Evolutionary conservation across 1,140 invertebrate species (phyloP).

Genomic region (Lasioglossum baleicum): DNA sequence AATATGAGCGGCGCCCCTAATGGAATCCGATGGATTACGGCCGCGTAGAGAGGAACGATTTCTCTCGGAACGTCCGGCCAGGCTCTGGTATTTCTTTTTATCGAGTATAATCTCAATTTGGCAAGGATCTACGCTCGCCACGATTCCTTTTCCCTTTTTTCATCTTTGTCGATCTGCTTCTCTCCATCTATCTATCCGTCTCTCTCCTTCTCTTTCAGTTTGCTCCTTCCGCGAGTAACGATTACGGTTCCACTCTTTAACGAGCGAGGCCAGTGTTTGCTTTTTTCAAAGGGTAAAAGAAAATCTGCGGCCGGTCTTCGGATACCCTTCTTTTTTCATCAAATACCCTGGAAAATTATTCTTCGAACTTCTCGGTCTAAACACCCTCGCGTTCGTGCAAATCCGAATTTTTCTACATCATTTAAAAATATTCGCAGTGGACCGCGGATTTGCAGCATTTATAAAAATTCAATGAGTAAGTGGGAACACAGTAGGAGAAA

Average conservation of each 20-base stretch:
- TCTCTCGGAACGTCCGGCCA: slow-evolving; percentile 16
- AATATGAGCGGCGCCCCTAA: slow-evolving; percentile 51
- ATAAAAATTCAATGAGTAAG: no score
- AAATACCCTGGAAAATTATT: neutral
- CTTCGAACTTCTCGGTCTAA: neutral
- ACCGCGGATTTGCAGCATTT: no score
- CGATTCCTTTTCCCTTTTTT: neutral
- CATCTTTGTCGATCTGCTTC: neutral
- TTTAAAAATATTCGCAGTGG: no score
- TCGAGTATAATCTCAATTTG: slow-evolving; percentile 48
- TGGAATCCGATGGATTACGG: slow-evolving; percentile 61
- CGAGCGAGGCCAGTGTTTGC: neutral
- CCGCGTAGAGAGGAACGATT: slow-evolving; percentile 42
- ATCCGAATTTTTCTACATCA: no score
- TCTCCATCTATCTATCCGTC: no score
- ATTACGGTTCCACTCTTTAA: slow-evolving; percentile 6
- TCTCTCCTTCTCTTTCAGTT: neutral
- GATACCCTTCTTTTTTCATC: neutral
- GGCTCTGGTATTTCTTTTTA: slow-evolving; percentile 15
- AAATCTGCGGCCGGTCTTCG: neutral
- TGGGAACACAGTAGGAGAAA: no score
- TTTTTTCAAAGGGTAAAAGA: neutral
- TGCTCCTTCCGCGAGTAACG: neutral
- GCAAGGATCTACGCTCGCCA: slow-evolving; percentile 31
- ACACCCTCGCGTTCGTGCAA: no score